Base-by-base conservation (phyloP, 2,113 vertebrate genomes). In the Globicephala melas region DNA sequence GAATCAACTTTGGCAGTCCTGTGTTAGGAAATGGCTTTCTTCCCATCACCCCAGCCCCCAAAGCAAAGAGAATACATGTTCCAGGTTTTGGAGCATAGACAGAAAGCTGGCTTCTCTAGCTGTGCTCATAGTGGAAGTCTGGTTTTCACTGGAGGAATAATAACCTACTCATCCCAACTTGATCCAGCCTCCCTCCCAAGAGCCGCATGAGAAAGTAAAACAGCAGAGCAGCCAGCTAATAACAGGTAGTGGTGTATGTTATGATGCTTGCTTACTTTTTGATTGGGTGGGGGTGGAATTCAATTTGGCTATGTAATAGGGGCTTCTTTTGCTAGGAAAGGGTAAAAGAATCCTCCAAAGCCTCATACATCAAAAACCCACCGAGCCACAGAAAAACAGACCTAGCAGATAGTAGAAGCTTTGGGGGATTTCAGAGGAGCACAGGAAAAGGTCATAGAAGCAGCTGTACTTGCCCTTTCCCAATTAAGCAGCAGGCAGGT, bases 11-110 rank as follows among this genome's bases (percentile, higher is more conserved):
- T 93, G 91, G 87, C 71, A 93, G 62, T 26, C 60, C 53, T 67
- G 44, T 80, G 81, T 94, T 95, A 70, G 63, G 65, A 96, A 96
- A 93, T 36, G 15, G 20, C 62, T 97, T 98, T 97, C 55, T 92
- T 97, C 25, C 74, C n/a, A 95, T 82, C 41, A 65, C 65, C 62
- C 58, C 70, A 1, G 12, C 70, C 38, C 71, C 84, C 58, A 87
- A 96, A 89, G 31, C 86, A 95, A 97, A 97, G 76, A 91, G 55
- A 94, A 91, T 71, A 95, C 23, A 91, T 91, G 53, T n/a, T 81
- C 44, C 74, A 55, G 76, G 50, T 60, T 53, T 53, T 53, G 53
- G 77, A 96, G 17, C 17, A 38, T 70, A 87, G 41, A 10, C 55
- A 90, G 25, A 92, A 94, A 87, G 10, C 38, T 89, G 62, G 8